These are phyloP conservation scores for Polylopha cassiicola DNA, from an alignment of 2,888 invertebrate species.

Conservation along the genomic window DNA sequence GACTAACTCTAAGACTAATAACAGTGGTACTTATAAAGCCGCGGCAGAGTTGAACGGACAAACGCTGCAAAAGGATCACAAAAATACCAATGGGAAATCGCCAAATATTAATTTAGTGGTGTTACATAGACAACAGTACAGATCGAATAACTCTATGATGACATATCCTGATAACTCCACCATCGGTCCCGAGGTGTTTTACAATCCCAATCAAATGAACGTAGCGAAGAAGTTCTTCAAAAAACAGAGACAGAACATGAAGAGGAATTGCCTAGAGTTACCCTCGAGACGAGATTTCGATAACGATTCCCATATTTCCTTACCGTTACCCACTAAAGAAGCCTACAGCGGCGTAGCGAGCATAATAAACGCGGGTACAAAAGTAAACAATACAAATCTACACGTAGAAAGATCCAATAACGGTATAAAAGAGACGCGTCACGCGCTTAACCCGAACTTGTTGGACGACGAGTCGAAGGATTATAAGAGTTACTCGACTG, in stretches of 20 bases:
- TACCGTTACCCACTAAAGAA: constrained; percentile 69
- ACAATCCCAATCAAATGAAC: constrained; percentile 95
- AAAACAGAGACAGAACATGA: constrained; percentile 86
- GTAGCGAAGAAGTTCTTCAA: constrained; percentile 95
- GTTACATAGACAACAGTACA: constrained; percentile 83
- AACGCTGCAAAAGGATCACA: constrained; percentile 59
- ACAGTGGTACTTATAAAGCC: constrained; percentile 80
- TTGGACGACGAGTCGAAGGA: constrained; percentile 79
- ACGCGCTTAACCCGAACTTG: constrained; percentile 80
- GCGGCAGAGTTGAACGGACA: constrained; percentile 79
- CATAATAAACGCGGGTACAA: constrained; percentile 83
- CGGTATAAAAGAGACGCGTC: constrained; percentile 76
- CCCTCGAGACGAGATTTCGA: constrained; percentile 79
- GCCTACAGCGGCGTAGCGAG: constrained; percentile 75
- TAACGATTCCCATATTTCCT: constrained; percentile 66
- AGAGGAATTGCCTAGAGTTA: constrained; percentile 83
- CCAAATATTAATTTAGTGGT: constrained; percentile 84
- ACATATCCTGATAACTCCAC: constrained; percentile 77
- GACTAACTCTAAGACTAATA: constrained; percentile 81
- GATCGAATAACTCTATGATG: constrained; percentile 81
- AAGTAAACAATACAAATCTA: constrained; percentile 89
- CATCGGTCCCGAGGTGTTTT: constrained; percentile 86
- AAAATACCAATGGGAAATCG: constrained; percentile 68
- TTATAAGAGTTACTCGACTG: constrained; percentile 58
- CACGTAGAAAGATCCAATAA: constrained; percentile 80